phyloP scores from a whole-genome alignment of 2,113 vertebrate species.

The Cyprinodon variegatus region DNA sequence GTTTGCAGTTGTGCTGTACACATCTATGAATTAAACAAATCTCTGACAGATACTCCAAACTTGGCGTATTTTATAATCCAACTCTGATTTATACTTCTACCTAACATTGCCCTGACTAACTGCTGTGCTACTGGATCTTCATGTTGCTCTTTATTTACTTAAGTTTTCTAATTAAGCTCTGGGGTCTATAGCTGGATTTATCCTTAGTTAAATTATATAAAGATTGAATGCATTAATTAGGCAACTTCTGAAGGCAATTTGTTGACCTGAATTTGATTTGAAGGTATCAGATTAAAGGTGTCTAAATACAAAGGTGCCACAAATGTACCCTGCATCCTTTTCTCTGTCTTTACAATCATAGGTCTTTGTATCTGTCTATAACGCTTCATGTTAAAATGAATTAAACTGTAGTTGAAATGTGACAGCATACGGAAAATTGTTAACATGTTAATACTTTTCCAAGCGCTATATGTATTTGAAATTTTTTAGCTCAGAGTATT shows the following conservation, averaged over 20 bases:
- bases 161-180: too few species aligned
- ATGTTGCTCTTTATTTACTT: too few species aligned
- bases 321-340: background rate
- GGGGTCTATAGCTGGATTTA: background rate
- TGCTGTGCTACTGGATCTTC: too few species aligned
- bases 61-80: too few species aligned
- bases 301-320: background rate
- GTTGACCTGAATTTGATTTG: background rate
- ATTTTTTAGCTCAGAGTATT: background rate
- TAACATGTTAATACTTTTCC: background rate
- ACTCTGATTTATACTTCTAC: too few species aligned
- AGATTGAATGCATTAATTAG: background rate
- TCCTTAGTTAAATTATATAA: background rate
- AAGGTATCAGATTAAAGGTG: background rate
- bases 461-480: background rate
- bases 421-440: too few species aligned
- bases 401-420: background rate
- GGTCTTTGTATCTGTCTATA: background rate
- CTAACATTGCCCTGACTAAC: too few species aligned
- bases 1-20: too few species aligned
- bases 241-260: background rate
- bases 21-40: too few species aligned
- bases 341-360: background rate
- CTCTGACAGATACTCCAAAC: too few species aligned
- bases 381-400: background rate